A percentile compares a stretch with the other conserved stretches of the same genome.
These are phyloP conservation scores for Bovichtus variegatus DNA, from an alignment of 2,797 vertebrate genomes.

Conservation along the genomic window DNA sequence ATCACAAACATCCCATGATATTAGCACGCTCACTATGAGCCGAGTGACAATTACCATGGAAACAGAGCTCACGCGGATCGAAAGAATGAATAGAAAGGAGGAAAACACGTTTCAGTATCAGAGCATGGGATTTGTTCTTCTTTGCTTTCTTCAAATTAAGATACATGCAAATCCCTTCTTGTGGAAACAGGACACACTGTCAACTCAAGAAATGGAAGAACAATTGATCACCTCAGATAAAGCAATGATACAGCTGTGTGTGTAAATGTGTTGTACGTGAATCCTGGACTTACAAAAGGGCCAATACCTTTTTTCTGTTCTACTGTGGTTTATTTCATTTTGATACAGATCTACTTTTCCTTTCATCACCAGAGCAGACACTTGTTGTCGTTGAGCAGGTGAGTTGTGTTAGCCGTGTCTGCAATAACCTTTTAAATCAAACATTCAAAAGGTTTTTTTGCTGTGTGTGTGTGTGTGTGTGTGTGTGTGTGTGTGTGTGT, in stretches of 20 bases:
- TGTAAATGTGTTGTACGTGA: no score
- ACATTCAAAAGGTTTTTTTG: no score
- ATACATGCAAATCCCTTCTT: not conserved
- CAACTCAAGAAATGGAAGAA: not conserved
- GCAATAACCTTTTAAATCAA: no score
- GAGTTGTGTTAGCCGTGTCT: not conserved
- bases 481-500: not conserved
- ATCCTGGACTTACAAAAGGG: not conserved
- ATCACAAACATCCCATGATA: constrained; percentile 34
- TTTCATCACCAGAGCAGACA: not conserved
- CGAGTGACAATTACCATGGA: constrained; percentile 66
- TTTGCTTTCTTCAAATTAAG: constrained; percentile 24
- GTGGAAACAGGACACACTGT: constrained; percentile 11
- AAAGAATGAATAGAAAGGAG: constrained; percentile 29
- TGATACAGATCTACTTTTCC: constrained; percentile 12
- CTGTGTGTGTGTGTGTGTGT: not conserved
- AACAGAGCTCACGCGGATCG: constrained; percentile 46
- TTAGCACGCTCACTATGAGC: constrained; percentile 40
- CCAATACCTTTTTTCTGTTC: not conserved
- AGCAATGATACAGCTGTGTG: not conserved
- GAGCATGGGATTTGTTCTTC: constrained; percentile 15
- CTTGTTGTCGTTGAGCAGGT: not conserved
- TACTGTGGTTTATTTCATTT: constrained; percentile 12
- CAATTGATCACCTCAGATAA: not conserved
- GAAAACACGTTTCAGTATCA: constrained; percentile 17